These are phyloP conservation scores for Lamproptera curius DNA, from an alignment of 2,888 invertebrate species.

Conservation along the genomic window DNA sequence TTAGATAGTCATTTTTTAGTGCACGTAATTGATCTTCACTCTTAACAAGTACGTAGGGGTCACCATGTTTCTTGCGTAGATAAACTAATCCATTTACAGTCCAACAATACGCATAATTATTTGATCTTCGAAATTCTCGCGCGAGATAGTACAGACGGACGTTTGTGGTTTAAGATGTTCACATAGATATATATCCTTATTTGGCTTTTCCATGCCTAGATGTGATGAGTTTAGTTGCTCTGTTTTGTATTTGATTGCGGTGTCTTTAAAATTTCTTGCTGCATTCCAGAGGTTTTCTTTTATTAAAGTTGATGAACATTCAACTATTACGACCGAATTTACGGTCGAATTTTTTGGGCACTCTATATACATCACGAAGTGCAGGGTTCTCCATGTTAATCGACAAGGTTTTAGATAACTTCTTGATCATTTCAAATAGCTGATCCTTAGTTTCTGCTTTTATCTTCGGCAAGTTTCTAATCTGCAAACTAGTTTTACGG, in stretches of 20 bases:
- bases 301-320: too few relatives aligned
- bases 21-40: conserved; percentile 11
- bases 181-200: not conserved
- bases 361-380: too few relatives aligned
- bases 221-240: too few relatives aligned
- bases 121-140: conserved; percentile 18
- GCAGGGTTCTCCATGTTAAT: too few relatives aligned
- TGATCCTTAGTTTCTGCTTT: not conserved
- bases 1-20: conserved; percentile 11
- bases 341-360: too few relatives aligned
- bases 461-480: not conserved
- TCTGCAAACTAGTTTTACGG: not conserved
- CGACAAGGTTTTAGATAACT: too few relatives aligned
- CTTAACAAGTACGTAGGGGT: conserved; percentile 18
- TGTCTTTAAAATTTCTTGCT: too few relatives aligned
- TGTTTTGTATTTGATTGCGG: too few relatives aligned
- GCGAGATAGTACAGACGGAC: conserved; percentile 19
- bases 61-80: conserved; percentile 19
- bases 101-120: conserved; percentile 21
- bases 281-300: too few relatives aligned
- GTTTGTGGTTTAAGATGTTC: conserved; percentile 20
- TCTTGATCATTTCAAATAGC: too few relatives aligned
- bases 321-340: too few relatives aligned
- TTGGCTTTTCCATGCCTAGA: not conserved
- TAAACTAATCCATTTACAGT: conserved; percentile 19